phyloP scores from a whole-genome alignment of 2,888 invertebrate species.

The Tridacna gigas region DNA sequence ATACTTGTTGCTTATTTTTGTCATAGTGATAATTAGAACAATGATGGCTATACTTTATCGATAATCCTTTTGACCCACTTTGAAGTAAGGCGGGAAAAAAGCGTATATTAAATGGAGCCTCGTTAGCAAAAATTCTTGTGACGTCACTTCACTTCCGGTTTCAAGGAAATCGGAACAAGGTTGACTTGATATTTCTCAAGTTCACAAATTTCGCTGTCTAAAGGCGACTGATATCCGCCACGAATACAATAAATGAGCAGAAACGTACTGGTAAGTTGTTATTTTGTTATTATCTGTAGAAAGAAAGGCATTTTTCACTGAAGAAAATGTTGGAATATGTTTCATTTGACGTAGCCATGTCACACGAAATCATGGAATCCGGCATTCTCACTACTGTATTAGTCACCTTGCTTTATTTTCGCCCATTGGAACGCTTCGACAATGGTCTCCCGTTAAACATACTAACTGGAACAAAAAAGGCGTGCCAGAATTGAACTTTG shows the following conservation, averaged over 20 bases:
- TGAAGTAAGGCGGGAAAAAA: conserved; percentile 40
- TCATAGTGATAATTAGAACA: too few relatives aligned
- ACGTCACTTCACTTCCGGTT: conserved; percentile 50
- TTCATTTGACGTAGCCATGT: conserved; percentile 11
- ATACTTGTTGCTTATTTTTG: too few relatives aligned
- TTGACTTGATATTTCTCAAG: neutral
- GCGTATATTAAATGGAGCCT: conserved; percentile 19
- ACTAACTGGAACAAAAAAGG: too few relatives aligned
- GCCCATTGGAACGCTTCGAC: too few relatives aligned
- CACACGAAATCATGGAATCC: too few relatives aligned
- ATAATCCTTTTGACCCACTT: neutral
- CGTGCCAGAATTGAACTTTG: too few relatives aligned
- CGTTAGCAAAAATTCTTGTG: conserved; percentile 29
- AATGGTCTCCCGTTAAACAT: too few relatives aligned
- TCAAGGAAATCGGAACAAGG: conserved; percentile 21
- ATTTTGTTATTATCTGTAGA: neutral
- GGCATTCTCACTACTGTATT: too few relatives aligned
- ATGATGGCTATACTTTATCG: too few relatives aligned
- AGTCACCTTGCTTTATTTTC: too few relatives aligned
- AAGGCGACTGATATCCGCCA: conserved; percentile 26
- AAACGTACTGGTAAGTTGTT: conserved; percentile 74
- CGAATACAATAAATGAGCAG: conserved; percentile 76
- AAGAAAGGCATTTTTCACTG: neutral
- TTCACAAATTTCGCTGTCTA: conserved; percentile 33
- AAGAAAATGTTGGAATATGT: conserved; percentile 16